These are phyloP conservation scores for Darevskia nairensis DNA, from an alignment of 2,797 vertebrate genomes.

Conservation along the genomic window DNA sequence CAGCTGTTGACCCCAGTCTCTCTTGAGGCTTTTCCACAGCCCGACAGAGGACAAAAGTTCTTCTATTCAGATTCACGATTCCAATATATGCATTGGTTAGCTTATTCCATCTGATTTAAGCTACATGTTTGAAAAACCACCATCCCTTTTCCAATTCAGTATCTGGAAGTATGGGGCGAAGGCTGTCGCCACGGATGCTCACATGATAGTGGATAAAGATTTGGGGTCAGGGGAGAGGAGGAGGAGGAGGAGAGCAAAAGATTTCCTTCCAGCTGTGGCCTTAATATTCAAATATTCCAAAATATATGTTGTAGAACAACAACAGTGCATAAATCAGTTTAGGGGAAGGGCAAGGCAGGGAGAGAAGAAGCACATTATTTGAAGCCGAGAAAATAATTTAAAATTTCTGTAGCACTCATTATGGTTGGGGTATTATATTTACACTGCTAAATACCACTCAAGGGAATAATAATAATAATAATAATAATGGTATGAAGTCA, in stretches of 20 bases:
- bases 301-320: slow-evolving; percentile 15
- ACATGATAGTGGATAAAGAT: background rate
- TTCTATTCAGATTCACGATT: slow-evolving; percentile 40
- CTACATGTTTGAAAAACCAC: background rate
- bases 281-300: slow-evolving; percentile 5
- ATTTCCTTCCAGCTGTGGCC: slow-evolving; percentile 10
- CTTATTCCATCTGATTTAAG: background rate
- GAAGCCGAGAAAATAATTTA: slow-evolving; percentile 52
- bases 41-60: slow-evolving; percentile 36
- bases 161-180: background rate
- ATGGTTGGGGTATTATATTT: slow-evolving; percentile 71
- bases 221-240: too few relatives aligned
- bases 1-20: background rate
- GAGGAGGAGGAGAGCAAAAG: background rate
- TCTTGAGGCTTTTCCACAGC: background rate
- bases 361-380: slow-evolving; percentile 47
- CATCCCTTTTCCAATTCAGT: background rate
- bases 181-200: background rate
- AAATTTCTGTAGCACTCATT: slow-evolving; percentile 69
- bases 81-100: background rate
- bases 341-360: background rate
- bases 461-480: background rate
- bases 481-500: slow-evolving; percentile 27
- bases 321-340: slow-evolving; percentile 11
- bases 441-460: slow-evolving; percentile 49